Evolutionary conservation across 2,888 invertebrate genomes (phyloP).

Genomic region (Geotrupes spiniger): DNA sequence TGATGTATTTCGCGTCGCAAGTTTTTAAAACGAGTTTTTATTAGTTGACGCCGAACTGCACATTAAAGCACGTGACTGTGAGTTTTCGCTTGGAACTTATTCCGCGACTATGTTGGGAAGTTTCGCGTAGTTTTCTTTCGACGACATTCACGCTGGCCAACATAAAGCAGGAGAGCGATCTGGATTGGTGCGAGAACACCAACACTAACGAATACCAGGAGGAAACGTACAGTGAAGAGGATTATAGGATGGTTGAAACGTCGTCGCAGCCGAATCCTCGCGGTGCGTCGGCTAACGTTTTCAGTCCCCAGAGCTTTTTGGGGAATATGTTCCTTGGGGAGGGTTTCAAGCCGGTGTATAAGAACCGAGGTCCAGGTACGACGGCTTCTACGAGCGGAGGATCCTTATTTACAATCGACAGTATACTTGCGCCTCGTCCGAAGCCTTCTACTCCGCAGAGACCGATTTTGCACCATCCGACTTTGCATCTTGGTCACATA

Average conservation of each 20-base stretch:
- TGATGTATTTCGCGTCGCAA: neutral
- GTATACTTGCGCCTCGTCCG: slow-evolving; percentile 75
- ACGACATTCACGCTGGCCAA: slow-evolving; percentile 42
- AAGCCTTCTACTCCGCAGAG: slow-evolving; percentile 56
- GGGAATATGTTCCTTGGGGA: slow-evolving; percentile 45
- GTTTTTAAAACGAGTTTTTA: too few species aligned
- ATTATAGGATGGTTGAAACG: slow-evolving; percentile 47
- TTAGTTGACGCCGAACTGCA: too few species aligned
- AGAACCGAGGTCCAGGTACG: slow-evolving; percentile 42
- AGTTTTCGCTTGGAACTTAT: too few species aligned
- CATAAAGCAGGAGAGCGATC: slow-evolving; percentile 45
- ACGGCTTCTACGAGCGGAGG: slow-evolving; percentile 47
- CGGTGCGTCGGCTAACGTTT: slow-evolving; percentile 20
- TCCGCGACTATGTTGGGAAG: too few species aligned
- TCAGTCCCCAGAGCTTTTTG: slow-evolving; percentile 33
- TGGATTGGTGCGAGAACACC: slow-evolving; percentile 44
- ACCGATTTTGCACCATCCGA: slow-evolving; percentile 54
- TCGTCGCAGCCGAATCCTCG: slow-evolving; percentile 36
- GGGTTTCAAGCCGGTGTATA: slow-evolving; percentile 50
- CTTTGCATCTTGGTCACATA: slow-evolving; percentile 61
- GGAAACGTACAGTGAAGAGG: slow-evolving; percentile 38
- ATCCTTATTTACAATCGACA: slow-evolving; percentile 81
- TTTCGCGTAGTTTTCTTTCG: neutral
- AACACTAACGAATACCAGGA: slow-evolving; percentile 35
- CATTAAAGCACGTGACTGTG: too few species aligned